Evolutionary conservation across 2,888 invertebrate species (phyloP).

Genomic region (Drosophila atroscutellata): DNA sequence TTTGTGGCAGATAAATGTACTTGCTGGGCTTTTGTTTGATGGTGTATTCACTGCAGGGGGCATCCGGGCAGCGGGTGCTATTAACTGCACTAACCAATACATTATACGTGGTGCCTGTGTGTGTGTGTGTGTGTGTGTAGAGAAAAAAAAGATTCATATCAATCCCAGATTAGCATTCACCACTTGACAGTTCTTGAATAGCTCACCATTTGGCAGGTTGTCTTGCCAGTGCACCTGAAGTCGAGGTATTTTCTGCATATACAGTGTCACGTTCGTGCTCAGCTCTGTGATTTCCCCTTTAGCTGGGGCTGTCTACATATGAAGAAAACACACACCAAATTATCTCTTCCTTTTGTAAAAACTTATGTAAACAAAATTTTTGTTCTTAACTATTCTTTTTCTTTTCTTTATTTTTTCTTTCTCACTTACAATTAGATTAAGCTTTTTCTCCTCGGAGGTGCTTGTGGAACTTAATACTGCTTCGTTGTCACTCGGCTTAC

Average conservation of each 20-base stretch:
- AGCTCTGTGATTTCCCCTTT: slow-evolving; percentile 60
- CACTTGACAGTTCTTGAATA: too few relatives aligned
- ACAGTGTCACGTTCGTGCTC: slow-evolving; percentile 64
- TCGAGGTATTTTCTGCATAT: slow-evolving; percentile 68
- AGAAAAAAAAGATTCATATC: neutral
- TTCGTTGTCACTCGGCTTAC: neutral
- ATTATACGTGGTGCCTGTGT: slow-evolving; percentile 79
- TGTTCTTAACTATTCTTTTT: neutral
- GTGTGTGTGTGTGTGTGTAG: neutral
- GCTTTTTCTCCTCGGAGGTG: neutral
- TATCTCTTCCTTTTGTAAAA: neutral
- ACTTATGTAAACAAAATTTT: neutral
- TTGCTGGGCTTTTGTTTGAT: slow-evolving; percentile 59
- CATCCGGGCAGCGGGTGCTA: slow-evolving; percentile 68
- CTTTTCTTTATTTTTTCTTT: neutral
- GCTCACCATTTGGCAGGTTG: slow-evolving; percentile 75
- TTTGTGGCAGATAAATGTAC: slow-evolving; percentile 68
- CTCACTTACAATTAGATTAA: slow-evolving; percentile 31
- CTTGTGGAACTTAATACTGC: neutral
- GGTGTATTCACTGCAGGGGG: slow-evolving; percentile 78
- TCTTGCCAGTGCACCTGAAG: slow-evolving; percentile 81
- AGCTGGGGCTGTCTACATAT: neutral
- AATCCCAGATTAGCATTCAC: neutral
- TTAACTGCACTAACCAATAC: slow-evolving; percentile 78
- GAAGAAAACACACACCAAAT: neutral